phyloP scores from a whole-genome alignment of 2,113 vertebrate species.

The Panurus biarmicus region DNA sequence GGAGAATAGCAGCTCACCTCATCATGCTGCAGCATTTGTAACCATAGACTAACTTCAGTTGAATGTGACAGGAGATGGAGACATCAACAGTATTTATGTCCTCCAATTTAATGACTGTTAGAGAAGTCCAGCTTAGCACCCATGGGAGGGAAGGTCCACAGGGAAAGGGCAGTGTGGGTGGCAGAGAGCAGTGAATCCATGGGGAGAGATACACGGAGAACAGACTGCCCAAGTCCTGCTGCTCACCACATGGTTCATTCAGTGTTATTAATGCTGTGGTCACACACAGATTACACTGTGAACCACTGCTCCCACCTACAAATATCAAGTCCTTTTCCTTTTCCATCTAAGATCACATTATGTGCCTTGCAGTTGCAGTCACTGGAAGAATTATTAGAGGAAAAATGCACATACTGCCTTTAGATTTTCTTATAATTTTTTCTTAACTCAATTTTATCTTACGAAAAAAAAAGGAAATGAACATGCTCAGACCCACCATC shows the following conservation, averaged over 20 bases:
- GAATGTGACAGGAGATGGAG: neutral
- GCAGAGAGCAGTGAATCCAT: neutral
- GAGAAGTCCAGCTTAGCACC: neutral
- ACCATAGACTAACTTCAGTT: neutral
- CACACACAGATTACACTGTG: neutral
- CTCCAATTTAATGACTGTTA: neutral
- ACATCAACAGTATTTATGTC: neutral
- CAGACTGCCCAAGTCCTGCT: neutral
- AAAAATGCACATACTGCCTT: neutral
- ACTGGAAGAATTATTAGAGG: neutral
- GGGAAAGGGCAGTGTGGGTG: neutral
- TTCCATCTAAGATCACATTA: neutral
- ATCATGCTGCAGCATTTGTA: neutral
- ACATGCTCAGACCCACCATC: neutral
- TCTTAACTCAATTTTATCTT: neutral
- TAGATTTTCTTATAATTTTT: neutral
- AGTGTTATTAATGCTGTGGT: neutral
- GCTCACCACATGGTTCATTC: neutral
- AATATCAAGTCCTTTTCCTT: neutral
- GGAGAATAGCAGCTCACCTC: slow-evolving; percentile 19
- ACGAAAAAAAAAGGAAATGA: neutral
- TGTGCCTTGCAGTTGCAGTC: neutral
- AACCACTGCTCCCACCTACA: neutral
- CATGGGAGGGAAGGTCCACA: rapidly evolving
- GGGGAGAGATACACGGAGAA: neutral